These are phyloP conservation scores for Siniperca chuatsi DNA, from an alignment of 2,113 vertebrate species.

Conservation along the genomic window DNA sequence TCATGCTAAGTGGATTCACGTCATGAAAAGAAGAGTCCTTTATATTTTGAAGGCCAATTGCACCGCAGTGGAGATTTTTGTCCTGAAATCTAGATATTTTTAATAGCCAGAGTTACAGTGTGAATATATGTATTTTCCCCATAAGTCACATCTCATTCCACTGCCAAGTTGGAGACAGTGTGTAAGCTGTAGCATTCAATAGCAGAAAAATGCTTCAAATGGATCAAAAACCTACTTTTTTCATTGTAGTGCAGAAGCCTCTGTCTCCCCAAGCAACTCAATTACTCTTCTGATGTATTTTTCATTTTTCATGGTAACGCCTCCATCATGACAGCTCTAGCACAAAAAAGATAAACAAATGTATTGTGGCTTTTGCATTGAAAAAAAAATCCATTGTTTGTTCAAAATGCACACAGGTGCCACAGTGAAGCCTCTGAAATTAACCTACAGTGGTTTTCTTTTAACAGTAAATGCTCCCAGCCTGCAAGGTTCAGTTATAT, in stretches of 20 bases:
- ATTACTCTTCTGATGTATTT: conserved; percentile 56
- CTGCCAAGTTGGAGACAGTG: conserved; percentile 44
- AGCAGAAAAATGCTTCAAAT: conserved; percentile 7
- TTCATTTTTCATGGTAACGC: conserved; percentile 54
- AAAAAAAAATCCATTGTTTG: conserved; percentile 34
- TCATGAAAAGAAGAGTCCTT: conserved; percentile 25
- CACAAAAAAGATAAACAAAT: conserved; percentile 18
- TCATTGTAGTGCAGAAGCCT: conserved; percentile 31
- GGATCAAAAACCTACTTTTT: conserved; percentile 36
- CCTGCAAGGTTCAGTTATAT: conserved; percentile 30
- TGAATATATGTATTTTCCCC: background rate
- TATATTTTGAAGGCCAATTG: conserved; percentile 17
- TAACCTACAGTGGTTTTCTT: background rate
- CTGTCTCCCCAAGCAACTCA: conserved; percentile 52
- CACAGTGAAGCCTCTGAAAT: conserved; percentile 15
- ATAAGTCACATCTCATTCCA: background rate
- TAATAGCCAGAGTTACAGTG: background rate
- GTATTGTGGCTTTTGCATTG: conserved; percentile 26
- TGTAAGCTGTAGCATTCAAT: conserved; percentile 27
- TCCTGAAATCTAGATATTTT: background rate
- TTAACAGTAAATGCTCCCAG: conserved; percentile 19
- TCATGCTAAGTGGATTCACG: conserved; percentile 47
- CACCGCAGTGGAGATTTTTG: background rate
- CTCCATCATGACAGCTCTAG: conserved; percentile 48
- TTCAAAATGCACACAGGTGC: conserved; percentile 30